Evolutionary conservation across 2,888 invertebrate genomes (phyloP).

Genomic region (Lapara coniferarum): DNA sequence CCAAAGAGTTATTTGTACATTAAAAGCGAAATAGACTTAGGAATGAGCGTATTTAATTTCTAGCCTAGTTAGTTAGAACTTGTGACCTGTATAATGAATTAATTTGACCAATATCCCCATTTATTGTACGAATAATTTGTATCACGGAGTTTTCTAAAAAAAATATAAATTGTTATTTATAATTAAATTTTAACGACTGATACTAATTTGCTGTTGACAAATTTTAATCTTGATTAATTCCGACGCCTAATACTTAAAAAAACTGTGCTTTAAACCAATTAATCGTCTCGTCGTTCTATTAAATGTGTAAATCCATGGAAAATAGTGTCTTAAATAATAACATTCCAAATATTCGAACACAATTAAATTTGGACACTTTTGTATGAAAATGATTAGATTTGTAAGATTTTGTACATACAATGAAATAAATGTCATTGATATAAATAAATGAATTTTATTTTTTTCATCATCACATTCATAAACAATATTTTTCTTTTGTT

Average conservation of each 20-base stretch:
- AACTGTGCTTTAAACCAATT: conserved; percentile 64
- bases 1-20: conserved; percentile 82
- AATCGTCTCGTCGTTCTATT: conserved; percentile 59
- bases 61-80: conserved; percentile 48
- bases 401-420: conserved; percentile 83
- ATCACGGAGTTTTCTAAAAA: conserved; percentile 45
- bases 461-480: conserved; percentile 30
- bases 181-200: conserved; percentile 35
- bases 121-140: conserved; percentile 41
- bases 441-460: conserved; percentile 59
- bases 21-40: conserved; percentile 70
- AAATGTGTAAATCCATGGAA: conserved; percentile 71
- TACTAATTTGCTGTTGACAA: conserved; percentile 22
- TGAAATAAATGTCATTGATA: conserved; percentile 83
- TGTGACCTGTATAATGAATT: conserved; percentile 60
- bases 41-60: conserved; percentile 73
- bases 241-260: conserved; percentile 48
- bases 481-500: neutral
- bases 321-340: conserved; percentile 80
- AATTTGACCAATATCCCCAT: conserved; percentile 69
- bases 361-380: conserved; percentile 82
- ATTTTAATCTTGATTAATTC: conserved; percentile 41
- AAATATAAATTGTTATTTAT: conserved; percentile 28
- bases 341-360: conserved; percentile 80
- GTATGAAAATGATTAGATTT: conserved; percentile 79